These are phyloP conservation scores for Actinostola sp. DNA, from an alignment of 92 coral and sea anemone species.

Conservation along the genomic window DNA sequence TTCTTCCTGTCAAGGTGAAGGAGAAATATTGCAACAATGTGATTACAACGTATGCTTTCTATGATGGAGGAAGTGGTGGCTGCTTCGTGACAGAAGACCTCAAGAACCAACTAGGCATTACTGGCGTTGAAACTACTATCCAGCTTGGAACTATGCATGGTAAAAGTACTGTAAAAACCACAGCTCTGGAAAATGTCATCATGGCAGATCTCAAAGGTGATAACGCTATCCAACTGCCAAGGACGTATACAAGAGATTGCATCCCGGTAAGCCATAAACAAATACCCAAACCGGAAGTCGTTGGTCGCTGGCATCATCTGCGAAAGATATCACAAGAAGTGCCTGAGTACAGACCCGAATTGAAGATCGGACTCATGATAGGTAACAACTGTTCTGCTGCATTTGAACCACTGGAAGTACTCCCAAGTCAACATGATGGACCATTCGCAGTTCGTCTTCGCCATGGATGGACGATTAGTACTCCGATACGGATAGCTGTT, in stretches of 20 bases:
- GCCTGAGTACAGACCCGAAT: constrained; percentile 48
- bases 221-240: constrained; percentile 32
- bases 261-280: constrained; percentile 52
- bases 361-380: constrained; percentile 63
- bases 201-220: constrained; percentile 36
- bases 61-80: constrained; percentile 73
- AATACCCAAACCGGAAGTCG: constrained; percentile 56
- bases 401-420: constrained; percentile 62
- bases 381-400: constrained; percentile 69
- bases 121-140: constrained; percentile 29
- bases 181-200: constrained; percentile 18
- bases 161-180: constrained; percentile 23
- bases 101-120: constrained; percentile 31
- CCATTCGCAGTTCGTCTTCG: constrained; percentile 67
- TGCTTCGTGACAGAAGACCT: constrained; percentile 59
- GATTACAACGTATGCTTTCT: constrained; percentile 67
- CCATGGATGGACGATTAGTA: constrained; percentile 70
- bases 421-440: constrained; percentile 63
- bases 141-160: constrained; percentile 70
- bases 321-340: constrained; percentile 44
- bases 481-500: constrained; percentile 33
- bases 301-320: constrained; percentile 58
- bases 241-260: constrained; percentile 35
- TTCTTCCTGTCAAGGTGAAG: constrained; percentile 59
- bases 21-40: constrained; percentile 27